Conservation (phyloP, 2,888 invertebrate species). For the Halocaridina rubra region DNA sequence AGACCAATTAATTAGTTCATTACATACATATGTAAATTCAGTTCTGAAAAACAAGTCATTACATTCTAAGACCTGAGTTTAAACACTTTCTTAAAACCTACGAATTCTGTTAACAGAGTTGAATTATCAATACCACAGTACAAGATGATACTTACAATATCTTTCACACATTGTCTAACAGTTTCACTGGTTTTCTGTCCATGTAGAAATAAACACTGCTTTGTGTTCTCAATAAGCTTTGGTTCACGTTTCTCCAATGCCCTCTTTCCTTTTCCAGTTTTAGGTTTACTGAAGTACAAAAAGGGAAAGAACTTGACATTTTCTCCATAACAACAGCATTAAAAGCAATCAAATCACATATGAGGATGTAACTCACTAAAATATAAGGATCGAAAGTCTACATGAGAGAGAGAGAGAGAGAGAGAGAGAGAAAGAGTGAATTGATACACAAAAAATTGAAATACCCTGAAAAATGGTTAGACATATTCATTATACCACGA, state of each 20-base stretch:
- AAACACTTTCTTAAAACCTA: background rate
- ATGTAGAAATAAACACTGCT: constrained; percentile 84
- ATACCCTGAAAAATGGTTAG: too few relatives aligned
- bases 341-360: too few relatives aligned
- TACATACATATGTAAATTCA: background rate
- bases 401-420: too few relatives aligned
- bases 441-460: too few relatives aligned
- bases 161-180: constrained; percentile 65
- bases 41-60: background rate
- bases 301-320: too few relatives aligned
- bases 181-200: constrained; percentile 84
- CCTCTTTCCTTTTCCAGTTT: constrained; percentile 88
- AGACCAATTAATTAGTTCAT: background rate
- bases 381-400: too few relatives aligned
- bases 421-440: too few relatives aligned
- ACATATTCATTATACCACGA: too few relatives aligned
- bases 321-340: too few relatives aligned
- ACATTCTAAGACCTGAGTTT: background rate
- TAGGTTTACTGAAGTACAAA: constrained; percentile 76
- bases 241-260: constrained; percentile 84
- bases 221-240: constrained; percentile 88
- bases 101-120: background rate
- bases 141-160: constrained; percentile 34
- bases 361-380: too few relatives aligned
- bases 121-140: background rate